These are phyloP conservation scores for Matsumyia berberina DNA, from an alignment of 2,888 invertebrate genomes.

Conservation along the genomic window DNA sequence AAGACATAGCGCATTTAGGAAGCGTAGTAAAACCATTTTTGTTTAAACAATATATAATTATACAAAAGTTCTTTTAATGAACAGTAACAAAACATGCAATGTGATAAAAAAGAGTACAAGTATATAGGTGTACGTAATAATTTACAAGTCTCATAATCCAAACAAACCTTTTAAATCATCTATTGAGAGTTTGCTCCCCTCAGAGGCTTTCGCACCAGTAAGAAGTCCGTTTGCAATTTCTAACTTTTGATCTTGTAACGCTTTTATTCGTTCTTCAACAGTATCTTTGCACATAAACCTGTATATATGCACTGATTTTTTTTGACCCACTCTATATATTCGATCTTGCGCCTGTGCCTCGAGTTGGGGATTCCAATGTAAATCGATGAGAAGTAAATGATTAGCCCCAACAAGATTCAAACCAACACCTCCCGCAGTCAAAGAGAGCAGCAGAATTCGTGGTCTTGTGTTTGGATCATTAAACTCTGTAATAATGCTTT, in stretches of 20 bases:
- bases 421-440: constrained; percentile 97
- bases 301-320: constrained; percentile 91
- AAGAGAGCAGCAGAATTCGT: constrained; percentile 91
- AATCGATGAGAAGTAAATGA: constrained; percentile 94
- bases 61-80: no score
- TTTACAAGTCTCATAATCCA: constrained; percentile 84
- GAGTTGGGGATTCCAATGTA: constrained; percentile 98
- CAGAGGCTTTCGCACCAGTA: constrained; percentile 88
- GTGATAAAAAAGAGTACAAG: not conserved
- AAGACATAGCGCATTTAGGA: no score
- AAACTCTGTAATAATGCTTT: constrained; percentile 89
- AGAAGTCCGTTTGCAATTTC: constrained; percentile 91
- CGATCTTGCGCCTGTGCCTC: constrained; percentile 98
- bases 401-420: constrained; percentile 96
- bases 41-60: no score
- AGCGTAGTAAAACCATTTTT: no score
- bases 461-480: constrained; percentile 87
- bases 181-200: constrained; percentile 89
- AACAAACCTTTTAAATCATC: constrained; percentile 91
- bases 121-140: not conserved
- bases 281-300: constrained; percentile 94
- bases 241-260: constrained; percentile 92
- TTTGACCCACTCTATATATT: constrained; percentile 96
- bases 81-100: not conserved
- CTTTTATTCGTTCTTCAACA: constrained; percentile 93